A percentile compares a stretch with the other conserved stretches of the same genome.
phyloP scores from a whole-genome alignment of 1,140 invertebrate genomes.

The Solenopsis fugax region DNA sequence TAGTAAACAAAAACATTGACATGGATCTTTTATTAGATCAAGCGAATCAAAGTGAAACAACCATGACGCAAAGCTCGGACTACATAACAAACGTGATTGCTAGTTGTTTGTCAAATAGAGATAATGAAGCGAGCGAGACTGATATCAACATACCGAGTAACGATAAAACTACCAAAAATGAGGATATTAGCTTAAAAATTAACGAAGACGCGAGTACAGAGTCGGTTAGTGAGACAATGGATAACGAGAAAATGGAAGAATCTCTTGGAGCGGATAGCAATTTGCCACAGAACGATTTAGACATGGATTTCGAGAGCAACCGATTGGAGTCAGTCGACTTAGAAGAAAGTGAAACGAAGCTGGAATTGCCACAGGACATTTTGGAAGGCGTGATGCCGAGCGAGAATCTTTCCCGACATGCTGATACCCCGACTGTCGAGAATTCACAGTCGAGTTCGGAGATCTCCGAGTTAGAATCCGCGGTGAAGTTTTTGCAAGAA shows the following conservation, averaged over 20 bases:
- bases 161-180: slow-evolving; percentile 36
- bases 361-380: slow-evolving; percentile 60
- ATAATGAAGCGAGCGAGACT: slow-evolving; percentile 28
- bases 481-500: slow-evolving; percentile 84
- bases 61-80: slow-evolving; percentile 50
- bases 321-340: slow-evolving; percentile 66
- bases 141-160: background rate
- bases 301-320: slow-evolving; percentile 64
- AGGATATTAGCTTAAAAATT: slow-evolving; percentile 26
- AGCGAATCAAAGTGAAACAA: slow-evolving; percentile 33
- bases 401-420: slow-evolving; percentile 52
- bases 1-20: slow-evolving; percentile 56
- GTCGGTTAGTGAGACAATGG: slow-evolving; percentile 12
- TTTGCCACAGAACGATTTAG: slow-evolving; percentile 65
- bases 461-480: slow-evolving; percentile 83
- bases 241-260: slow-evolving; percentile 55
- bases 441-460: slow-evolving; percentile 74
- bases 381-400: slow-evolving; percentile 17
- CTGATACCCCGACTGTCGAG: slow-evolving; percentile 59
- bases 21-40: slow-evolving; percentile 65
- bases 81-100: slow-evolving; percentile 67
- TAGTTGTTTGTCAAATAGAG: slow-evolving; percentile 59
- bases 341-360: slow-evolving; percentile 65
- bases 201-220: slow-evolving; percentile 40
- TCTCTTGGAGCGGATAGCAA: slow-evolving; percentile 15